Evolutionary conservation across 2,797 vertebrate species (phyloP), one percentile per base, ranked within the genome.

Genomic region (Rhinophrynus dorsalis): DNA sequence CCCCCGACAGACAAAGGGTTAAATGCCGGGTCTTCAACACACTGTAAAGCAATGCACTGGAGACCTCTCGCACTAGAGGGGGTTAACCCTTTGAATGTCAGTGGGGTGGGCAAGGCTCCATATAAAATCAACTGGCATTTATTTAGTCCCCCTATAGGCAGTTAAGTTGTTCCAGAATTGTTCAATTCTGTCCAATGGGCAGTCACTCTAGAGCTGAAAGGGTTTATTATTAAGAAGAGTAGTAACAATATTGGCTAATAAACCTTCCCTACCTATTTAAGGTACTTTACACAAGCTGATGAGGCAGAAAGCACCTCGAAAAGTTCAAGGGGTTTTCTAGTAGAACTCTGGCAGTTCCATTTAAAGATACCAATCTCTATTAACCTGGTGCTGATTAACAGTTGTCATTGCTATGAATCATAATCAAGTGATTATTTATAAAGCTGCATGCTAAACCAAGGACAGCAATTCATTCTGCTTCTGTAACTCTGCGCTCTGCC

Each of bases 341-440:
- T 76, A 74, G 66, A 62, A 77, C 81, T 76, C 80, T 85, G 82
- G 84, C 87, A 85, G 84, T 87, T 85, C 77, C 84, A 86, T 87
- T 88, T 84, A 81, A 71, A 90, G 83, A 89, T 85, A 85, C 77
- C 79, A 82, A 85, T 80, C 84, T 79, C 79, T 87, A 84, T 88
- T 86, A 82, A 81, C 77, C 75, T 81, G 70, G 73, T 78, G 68
- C 80, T 88, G 83, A 88, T 89, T 86, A 88, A 76, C 80, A 81
- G 82, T 83, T 85, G 86, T 83, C 84, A 87, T 83, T 78, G 76
- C 77, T 80, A 85, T 87, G 82, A 91, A 86, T 77, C 57, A 74
- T 75, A 83, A 78, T 83, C 79, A 82, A 87, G 82, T 83, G 75
- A 84, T 80, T 80, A 80, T 80, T 78, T 82, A 80, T 76, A 82